Conservation (phyloP, 2,113 vertebrate genomes). For the Terrapene triunguis region DNA sequence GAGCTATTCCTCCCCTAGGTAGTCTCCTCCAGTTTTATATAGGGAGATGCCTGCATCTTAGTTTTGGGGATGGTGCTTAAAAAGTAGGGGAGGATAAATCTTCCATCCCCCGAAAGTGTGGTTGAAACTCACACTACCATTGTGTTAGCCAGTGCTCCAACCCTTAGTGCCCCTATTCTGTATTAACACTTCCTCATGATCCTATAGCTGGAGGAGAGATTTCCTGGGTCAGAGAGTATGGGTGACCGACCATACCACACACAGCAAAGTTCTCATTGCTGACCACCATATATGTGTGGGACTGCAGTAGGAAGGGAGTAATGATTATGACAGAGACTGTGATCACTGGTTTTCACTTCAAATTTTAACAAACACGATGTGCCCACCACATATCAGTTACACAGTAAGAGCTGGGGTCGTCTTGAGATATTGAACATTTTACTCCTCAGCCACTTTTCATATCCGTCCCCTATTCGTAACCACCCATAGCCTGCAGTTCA, state of each 20-base stretch:
- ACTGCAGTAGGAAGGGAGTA: neutral
- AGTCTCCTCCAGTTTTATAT: neutral
- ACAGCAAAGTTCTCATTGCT: neutral
- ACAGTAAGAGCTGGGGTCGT: neutral
- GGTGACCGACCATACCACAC: neutral
- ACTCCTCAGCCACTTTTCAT: neutral
- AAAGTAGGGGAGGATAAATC: neutral
- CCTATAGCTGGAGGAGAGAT: neutral
- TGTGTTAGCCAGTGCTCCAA: neutral
- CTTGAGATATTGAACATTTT: neutral
- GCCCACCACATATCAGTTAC: neutral
- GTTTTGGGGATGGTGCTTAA: neutral
- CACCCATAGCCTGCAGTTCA: neutral
- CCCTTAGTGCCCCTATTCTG: neutral
- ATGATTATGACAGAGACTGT: neutral
- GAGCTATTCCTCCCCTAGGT: too few species aligned
- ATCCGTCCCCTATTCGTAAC: neutral
- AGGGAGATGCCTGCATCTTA: neutral
- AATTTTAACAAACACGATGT: neutral
- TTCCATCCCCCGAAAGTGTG: rapidly evolving
- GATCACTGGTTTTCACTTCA: neutral
- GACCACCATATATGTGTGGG: neutral
- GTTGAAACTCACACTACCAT: neutral
- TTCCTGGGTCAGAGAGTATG: neutral
- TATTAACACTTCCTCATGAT: neutral